Evolutionary conservation across 2,888 invertebrate genomes (phyloP).

Genomic region (Drosophila meridionalis): DNA sequence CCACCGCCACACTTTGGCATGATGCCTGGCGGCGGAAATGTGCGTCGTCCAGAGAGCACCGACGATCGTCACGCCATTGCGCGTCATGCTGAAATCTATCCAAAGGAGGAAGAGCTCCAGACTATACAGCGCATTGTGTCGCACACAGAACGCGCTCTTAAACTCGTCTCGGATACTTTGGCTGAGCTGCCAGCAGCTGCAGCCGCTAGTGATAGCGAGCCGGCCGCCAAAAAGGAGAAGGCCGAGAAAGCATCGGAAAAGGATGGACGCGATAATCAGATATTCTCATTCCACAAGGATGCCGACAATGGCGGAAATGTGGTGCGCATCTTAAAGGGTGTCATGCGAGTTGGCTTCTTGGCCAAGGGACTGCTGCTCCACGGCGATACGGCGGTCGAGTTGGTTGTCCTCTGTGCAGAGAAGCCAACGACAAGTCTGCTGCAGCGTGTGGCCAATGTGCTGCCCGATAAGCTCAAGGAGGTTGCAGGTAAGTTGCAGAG

Average conservation of each 20-base stretch:
- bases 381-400: constrained; percentile 94
- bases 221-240: constrained; percentile 82
- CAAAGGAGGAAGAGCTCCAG: constrained; percentile 94
- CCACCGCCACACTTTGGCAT: constrained; percentile 86
- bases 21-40: constrained; percentile 86
- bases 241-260: constrained; percentile 85
- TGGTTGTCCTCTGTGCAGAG: constrained; percentile 97
- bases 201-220: constrained; percentile 38
- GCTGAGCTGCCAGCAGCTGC: constrained; percentile 86
- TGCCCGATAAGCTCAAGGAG: constrained; percentile 91
- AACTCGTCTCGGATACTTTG: constrained; percentile 96
- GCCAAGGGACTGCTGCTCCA: constrained; percentile 94
- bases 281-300: constrained; percentile 91
- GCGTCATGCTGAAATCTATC: constrained; percentile 97
- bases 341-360: constrained; percentile 97
- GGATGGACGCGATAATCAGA: constrained; percentile 92
- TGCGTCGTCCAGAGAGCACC: constrained; percentile 94
- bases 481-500: constrained; percentile 87
- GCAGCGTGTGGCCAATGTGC: constrained; percentile 93
- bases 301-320: constrained; percentile 86
- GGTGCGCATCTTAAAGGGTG: constrained; percentile 94
- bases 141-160: constrained; percentile 96
- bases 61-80: constrained; percentile 98
- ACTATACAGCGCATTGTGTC: constrained; percentile 96
- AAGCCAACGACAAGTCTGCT: constrained; percentile 95